Evolutionary conservation across 1,140 invertebrate genomes (phyloP), one percentile per base, ranked within the genome.

Genomic region (Drosophila ironensis): DNA sequence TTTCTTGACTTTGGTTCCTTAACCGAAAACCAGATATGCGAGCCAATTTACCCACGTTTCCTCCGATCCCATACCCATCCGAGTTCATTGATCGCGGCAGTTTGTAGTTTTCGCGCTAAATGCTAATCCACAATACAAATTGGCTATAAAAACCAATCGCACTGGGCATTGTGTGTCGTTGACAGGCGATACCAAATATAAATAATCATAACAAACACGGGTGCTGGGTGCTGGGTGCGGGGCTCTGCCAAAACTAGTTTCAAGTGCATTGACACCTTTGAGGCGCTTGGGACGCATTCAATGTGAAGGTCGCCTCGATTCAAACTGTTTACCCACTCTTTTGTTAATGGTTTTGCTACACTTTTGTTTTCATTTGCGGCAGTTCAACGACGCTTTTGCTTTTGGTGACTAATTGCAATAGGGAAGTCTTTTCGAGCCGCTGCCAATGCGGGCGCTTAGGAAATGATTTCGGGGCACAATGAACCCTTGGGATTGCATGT

Each of bases 291-390:
- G 51, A 40, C 59, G 70, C 80, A 78, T 84, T 84, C 78, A 84
- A 84, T 84, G 78, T 74, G 78, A 84, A 84, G 78, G 80, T 86
- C 73, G 52, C 25, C 33, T 68, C 57, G 56, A 40, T 63, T 64
- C 45, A 28, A 44, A 45, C 38, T 35, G 30, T 47, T 41, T 38
- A n/a, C 30, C 17, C 40, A 30, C 37, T 46, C 57, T 53, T 40
- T 67, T 50, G 45, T 37, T 57, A n/a, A n/a, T n/a, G 30, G 11
- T 66, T 61, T 44, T 42, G 30, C 60, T 68, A 24, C 54, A 53
- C 50, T 53, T 44, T 45, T 57, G 35, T 72, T 72, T 40, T 67
- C 35, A 11, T 33, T 60, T 59, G 19, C 7, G 16, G 46, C 59
- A 71, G 76, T 80, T 80, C 76, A 81, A 53, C 66, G 71, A 71